Conservation (phyloP, 2,888 invertebrate genomes). For the Sarcophaga carnaria region DNA sequence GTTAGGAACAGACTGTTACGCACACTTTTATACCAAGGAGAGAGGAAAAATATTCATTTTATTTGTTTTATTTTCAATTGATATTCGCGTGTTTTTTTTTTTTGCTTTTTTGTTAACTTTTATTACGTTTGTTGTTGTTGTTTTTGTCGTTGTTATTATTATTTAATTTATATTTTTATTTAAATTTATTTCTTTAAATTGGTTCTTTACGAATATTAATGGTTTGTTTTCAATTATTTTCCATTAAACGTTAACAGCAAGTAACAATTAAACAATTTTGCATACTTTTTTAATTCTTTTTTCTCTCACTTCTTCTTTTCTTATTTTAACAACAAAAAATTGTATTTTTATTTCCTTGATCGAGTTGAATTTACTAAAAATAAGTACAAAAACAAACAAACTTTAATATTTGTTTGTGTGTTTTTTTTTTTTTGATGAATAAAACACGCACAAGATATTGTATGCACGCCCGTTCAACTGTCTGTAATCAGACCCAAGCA, state of each 20-base stretch:
- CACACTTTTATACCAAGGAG: neutral
- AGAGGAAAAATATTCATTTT: conserved; percentile 54
- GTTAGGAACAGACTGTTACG: neutral
- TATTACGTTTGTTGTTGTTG: conserved; percentile 16
- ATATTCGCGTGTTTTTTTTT: conserved; percentile 60
- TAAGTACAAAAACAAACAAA: conserved; percentile 16
- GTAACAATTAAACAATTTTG: neutral
- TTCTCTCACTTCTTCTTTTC: conserved; percentile 1
- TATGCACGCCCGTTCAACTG: neutral
- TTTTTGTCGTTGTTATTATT: conserved; percentile 14
- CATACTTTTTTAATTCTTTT: conserved; percentile 2
- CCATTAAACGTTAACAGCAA: neutral
- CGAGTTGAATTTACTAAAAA: conserved; percentile 33
- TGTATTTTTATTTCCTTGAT: conserved; percentile 24
- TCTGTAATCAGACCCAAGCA: conserved; percentile 41
- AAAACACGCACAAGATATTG: neutral
- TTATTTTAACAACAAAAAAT: neutral
- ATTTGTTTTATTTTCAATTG: conserved; percentile 67
- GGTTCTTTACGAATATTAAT: conserved; percentile 45
- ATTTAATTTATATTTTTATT: conserved; percentile 46
- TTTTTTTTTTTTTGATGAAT: neutral
- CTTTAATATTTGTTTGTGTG: neutral
- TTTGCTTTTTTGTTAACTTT: conserved; percentile 22
- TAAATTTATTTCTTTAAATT: conserved; percentile 39
- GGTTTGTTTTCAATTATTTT: conserved; percentile 23